phyloP scores from a whole-genome alignment of 2,113 vertebrate species.

The Podarcis raffonei region DNA sequence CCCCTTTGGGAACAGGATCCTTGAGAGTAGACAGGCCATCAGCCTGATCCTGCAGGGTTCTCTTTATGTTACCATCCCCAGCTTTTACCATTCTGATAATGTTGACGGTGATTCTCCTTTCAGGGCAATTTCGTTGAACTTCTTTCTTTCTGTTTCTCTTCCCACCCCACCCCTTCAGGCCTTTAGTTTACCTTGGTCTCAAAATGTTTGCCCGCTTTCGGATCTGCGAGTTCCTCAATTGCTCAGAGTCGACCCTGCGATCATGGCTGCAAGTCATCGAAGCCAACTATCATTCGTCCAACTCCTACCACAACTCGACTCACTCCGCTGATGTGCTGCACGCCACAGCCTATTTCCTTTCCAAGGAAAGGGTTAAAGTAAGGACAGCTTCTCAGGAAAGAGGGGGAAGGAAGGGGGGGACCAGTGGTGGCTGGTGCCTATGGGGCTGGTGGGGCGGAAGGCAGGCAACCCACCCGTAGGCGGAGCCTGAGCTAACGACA shows the following conservation, averaged over 20 bases:
- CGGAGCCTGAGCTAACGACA: too few relatives aligned
- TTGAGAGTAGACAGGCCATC: too few relatives aligned
- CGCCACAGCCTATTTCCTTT: conserved; percentile 94
- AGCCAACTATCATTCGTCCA: conserved; percentile 91
- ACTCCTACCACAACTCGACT: conserved; percentile 97
- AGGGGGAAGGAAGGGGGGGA: background rate
- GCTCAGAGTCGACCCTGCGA: conserved; percentile 89
- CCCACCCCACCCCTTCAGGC: conserved; percentile 72
- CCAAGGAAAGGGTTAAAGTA: conserved; percentile 94
- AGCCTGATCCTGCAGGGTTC: too few relatives aligned
- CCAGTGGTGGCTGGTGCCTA: too few relatives aligned
- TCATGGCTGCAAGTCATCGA: conserved; percentile 94
- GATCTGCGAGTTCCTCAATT: conserved; percentile 92
- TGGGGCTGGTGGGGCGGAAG: too few relatives aligned
- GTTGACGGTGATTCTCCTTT: background rate
- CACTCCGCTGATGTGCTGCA: conserved; percentile 95
- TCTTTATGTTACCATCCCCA: background rate
- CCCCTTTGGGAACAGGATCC: too few relatives aligned
- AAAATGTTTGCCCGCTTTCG: conserved; percentile 94
- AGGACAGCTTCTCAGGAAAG: conserved; percentile 18
- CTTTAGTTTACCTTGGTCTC: conserved; percentile 92
- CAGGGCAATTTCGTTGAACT: background rate
- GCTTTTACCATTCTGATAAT: background rate
- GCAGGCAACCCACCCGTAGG: too few relatives aligned
- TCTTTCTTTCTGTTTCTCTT: conserved; percentile 44